Evolutionary conservation across 2,113 vertebrate species (phyloP), one percentile per base, ranked within the genome.

Genomic region (Ictidomys tridecemlineatus): DNA sequence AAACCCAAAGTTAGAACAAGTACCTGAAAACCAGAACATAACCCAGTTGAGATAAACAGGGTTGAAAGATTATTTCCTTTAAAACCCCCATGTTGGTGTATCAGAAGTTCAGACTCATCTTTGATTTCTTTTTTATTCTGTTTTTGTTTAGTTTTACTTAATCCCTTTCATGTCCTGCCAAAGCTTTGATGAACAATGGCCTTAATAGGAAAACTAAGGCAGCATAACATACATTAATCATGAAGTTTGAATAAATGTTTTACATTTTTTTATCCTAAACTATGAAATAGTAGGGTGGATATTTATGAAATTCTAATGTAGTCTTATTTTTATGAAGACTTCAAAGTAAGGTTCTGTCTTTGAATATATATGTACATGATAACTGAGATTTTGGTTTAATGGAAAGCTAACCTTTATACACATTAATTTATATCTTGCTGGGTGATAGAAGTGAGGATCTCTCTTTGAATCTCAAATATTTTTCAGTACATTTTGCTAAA

Each of bases 241-340:
- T 80, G 79, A 93, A 97, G 85, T 96, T 92, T 88, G 94, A 96
- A 90, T 53, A 97, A 94, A 22, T 39, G 70, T 91, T 98, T 96
- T 92, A 37, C 76, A 79, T 91, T 87, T 96, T 95, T 95, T 97
- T 70, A 85, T 97, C 76, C 58, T 76, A n/a, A 80, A 85, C 95
- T 73, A 95, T 98, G 97, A 97, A 98, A 95, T 76, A 97, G 69
- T 69, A 89, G 95, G 86, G 91, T 97, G 48, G 34, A 67, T 92
- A 87, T 69, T 96, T 97, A 93, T 92, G 77, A 94, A 96, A 73
- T 84, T 97, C 97, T 98, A 93, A 98, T 91, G 51, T 80, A 93
- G 74, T 96, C 96, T 83, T 87, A 98, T 93, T 97, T 87, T 79
- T 22, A 3, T 53, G 92, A 89, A 91, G 22, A 87, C 67, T 97